Evolutionary conservation across 1,140 invertebrate species (phyloP).

Genomic region (Pristionchus pacificus): DNA sequence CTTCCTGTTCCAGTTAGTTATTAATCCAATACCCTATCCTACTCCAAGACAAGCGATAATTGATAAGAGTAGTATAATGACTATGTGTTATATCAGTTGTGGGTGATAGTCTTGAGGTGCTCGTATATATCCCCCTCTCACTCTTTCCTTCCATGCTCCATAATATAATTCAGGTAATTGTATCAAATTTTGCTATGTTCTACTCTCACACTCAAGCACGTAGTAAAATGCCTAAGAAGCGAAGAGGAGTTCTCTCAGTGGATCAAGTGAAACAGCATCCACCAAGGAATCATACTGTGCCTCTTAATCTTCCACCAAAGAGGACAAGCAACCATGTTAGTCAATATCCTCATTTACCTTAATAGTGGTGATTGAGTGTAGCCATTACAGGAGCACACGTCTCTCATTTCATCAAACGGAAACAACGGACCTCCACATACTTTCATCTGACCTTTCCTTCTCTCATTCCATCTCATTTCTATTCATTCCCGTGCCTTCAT

Average conservation of each 20-base stretch:
- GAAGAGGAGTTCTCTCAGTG: conserved; percentile 49
- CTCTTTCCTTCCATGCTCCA: background rate
- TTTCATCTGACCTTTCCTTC: conserved; percentile 20
- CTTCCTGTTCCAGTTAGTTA: conserved; percentile 76
- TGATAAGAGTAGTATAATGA: background rate
- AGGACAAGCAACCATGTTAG: too few species aligned
- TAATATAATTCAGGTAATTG: conserved; percentile 76
- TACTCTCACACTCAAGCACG: conserved; percentile 89
- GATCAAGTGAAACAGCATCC: conserved; percentile 47
- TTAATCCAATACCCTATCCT: background rate
- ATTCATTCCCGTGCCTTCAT: conserved; percentile 8
- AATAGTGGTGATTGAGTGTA: conserved; percentile 2
- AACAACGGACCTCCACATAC: conserved; percentile 27
- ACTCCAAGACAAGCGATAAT: background rate
- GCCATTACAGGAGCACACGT: background rate
- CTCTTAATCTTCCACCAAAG: too few species aligned
- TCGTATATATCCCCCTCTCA: background rate
- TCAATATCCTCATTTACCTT: too few species aligned
- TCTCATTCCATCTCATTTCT: conserved; percentile 19
- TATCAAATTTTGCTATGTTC: conserved; percentile 99
- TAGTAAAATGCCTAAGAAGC: conserved; percentile 56
- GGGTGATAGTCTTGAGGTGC: conserved; percentile 61
- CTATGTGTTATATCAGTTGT: conserved; percentile 7
- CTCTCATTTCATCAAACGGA: conserved; percentile 12
- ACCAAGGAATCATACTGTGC: conserved; percentile 30